Evolutionary conservation across 2,113 vertebrate species (phyloP).

Genomic region (Paramormyrops kingsleyae): DNA sequence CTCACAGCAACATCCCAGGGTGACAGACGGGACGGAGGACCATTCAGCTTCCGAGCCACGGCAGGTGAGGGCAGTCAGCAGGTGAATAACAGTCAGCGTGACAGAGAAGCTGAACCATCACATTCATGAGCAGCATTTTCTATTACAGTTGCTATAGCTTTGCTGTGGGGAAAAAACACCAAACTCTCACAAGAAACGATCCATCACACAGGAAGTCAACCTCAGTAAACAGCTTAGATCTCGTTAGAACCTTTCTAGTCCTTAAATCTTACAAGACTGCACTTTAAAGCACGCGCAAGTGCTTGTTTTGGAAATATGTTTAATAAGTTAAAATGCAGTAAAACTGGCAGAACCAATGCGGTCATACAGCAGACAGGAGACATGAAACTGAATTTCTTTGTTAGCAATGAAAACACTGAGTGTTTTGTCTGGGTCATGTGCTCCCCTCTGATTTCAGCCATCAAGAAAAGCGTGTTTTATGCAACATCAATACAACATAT

Average conservation of each 20-base stretch:
- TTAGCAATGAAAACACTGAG: background rate
- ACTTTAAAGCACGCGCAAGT: background rate
- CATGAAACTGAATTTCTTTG: background rate
- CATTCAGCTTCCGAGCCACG: background rate
- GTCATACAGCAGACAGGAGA: background rate
- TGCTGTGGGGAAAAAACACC: background rate
- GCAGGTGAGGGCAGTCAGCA: background rate
- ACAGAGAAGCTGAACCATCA: background rate
- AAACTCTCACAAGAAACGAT: background rate
- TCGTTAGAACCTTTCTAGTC: background rate
- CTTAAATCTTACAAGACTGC: background rate
- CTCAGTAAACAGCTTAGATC: background rate
- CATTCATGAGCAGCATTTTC: background rate
- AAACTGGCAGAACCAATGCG: background rate
- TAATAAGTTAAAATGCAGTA: background rate
- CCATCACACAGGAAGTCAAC: background rate
- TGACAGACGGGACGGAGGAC: background rate
- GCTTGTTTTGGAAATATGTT: background rate
- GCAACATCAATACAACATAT: background rate
- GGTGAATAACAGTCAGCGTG: background rate
- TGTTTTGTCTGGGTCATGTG: background rate
- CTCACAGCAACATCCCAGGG: background rate
- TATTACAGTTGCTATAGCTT: background rate
- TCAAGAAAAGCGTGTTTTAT: background rate
- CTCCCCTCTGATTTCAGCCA: background rate